These are phyloP conservation scores for Acrobasis consociella DNA, from an alignment of 2,888 invertebrate species.

Conservation along the genomic window DNA sequence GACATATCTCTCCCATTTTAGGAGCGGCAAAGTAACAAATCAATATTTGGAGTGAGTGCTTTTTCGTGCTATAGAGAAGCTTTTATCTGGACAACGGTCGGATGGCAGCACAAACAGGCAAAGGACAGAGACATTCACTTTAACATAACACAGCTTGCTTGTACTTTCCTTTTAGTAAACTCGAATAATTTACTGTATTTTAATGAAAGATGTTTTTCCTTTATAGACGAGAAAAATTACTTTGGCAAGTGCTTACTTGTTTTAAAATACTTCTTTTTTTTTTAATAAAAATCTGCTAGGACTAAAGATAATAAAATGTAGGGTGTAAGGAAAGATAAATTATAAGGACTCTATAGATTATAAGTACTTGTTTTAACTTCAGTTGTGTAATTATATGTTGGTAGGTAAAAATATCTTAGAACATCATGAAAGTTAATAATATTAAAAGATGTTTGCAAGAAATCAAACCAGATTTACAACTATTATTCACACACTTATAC, in stretches of 20 bases:
- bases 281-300: no score
- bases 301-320: no score
- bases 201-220: not conserved
- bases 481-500: not conserved
- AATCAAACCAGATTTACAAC: not conserved
- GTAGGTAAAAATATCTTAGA: no score
- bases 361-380: no score
- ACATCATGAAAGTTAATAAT: no score
- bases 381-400: no score
- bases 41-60: constrained; percentile 83
- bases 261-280: no score
- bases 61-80: constrained; percentile 82
- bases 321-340: no score
- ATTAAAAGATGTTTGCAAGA: no score
- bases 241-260: no score
- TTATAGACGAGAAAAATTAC: not conserved
- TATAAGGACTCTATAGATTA: no score
- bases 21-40: constrained; percentile 79
- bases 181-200: constrained; percentile 15
- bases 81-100: constrained; percentile 82
- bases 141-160: constrained; percentile 58
- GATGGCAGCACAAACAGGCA: constrained; percentile 75
- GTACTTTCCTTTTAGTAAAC: constrained; percentile 23
- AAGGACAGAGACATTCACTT: constrained; percentile 76
- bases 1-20: constrained; percentile 73